Percentiles rank a stretch among this genome's conserved stretches.
These are phyloP conservation scores for Chalcosyrphus nemorum DNA, from an alignment of 2,888 invertebrate species.

Conservation along the genomic window DNA sequence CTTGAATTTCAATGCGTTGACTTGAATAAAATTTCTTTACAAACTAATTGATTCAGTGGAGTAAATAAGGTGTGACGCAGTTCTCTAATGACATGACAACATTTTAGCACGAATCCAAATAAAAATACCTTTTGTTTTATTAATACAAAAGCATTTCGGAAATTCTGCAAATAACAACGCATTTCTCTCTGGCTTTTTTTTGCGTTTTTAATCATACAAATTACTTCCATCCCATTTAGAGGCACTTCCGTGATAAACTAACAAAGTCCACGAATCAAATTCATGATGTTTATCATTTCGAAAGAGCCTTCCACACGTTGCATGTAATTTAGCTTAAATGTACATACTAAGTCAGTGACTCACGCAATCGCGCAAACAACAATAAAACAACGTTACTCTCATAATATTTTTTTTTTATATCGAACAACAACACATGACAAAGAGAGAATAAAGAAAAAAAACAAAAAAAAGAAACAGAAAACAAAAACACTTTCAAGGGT, in stretches of 20 bases:
- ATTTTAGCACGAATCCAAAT: not conserved
- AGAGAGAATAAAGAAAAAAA: not conserved
- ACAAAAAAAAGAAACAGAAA: not conserved
- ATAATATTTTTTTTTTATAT: slow-evolving; percentile 30
- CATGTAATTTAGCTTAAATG: slow-evolving; percentile 33
- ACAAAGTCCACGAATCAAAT: slow-evolving; percentile 18
- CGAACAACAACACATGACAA: slow-evolving; percentile 25
- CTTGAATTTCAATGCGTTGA: not conserved
- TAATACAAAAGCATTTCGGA: not conserved
- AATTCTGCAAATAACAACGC: not conserved
- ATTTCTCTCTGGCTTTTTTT: not conserved
- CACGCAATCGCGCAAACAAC: slow-evolving; percentile 50
- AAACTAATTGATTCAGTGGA: not conserved
- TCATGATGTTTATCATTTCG: slow-evolving; percentile 28
- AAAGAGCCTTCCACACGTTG: slow-evolving; percentile 32
- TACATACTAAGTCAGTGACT: slow-evolving; percentile 42
- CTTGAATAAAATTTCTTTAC: not conserved
- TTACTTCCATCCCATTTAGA: slow-evolving; percentile 40
- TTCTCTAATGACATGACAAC: not conserved
- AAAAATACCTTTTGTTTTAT: not conserved
- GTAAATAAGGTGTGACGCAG: not conserved
- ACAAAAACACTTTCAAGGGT: slow-evolving; percentile 36
- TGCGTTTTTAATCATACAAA: slow-evolving; percentile 42
- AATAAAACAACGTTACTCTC: slow-evolving; percentile 16
- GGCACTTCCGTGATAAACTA: slow-evolving; percentile 28